Percentiles rank a stretch among this genome's conserved stretches.
Evolutionary conservation across 2,797 vertebrate genomes (phyloP).

Genomic region (Rhinichthys osculus): DNA sequence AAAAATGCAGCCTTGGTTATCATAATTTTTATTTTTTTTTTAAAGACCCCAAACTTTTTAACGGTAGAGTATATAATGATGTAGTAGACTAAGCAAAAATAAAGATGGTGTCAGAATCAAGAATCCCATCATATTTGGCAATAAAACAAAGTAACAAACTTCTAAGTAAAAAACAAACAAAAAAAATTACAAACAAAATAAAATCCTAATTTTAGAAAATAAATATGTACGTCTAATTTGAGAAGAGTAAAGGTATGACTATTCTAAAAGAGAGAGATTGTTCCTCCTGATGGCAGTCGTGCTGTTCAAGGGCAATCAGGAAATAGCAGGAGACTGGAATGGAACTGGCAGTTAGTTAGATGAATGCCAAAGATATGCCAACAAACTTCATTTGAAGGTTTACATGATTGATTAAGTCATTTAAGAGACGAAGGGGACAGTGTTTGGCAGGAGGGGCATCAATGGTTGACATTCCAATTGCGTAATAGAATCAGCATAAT

Average conservation of each 20-base stretch:
- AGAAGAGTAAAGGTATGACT: neutral
- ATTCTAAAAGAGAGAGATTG: neutral
- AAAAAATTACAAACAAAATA: neutral
- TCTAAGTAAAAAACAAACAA: neutral
- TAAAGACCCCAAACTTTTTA: neutral
- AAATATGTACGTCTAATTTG: neutral
- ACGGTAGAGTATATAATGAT: neutral
- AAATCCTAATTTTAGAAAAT: neutral
- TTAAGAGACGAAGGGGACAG: slow-evolving; percentile 32
- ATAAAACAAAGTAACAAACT: neutral
- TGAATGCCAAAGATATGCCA: slow-evolving; percentile 43
- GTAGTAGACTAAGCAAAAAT: neutral
- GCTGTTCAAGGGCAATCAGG: neutral
- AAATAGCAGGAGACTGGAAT: slow-evolving; percentile 11
- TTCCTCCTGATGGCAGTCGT: neutral
- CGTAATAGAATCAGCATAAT: slow-evolving; percentile 59
- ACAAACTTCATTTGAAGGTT: slow-evolving; percentile 32
- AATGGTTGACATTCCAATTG: slow-evolving; percentile 38
- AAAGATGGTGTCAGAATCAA: neutral
- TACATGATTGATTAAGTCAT: slow-evolving; percentile 56
- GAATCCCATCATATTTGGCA: neutral
- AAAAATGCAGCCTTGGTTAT: neutral
- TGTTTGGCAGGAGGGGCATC: slow-evolving; percentile 1
- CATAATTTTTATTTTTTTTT: neutral
- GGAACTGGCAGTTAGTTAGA: neutral